Base-by-base conservation (phyloP, 2,888 invertebrate genomes). In the Byasa hedistus region DNA sequence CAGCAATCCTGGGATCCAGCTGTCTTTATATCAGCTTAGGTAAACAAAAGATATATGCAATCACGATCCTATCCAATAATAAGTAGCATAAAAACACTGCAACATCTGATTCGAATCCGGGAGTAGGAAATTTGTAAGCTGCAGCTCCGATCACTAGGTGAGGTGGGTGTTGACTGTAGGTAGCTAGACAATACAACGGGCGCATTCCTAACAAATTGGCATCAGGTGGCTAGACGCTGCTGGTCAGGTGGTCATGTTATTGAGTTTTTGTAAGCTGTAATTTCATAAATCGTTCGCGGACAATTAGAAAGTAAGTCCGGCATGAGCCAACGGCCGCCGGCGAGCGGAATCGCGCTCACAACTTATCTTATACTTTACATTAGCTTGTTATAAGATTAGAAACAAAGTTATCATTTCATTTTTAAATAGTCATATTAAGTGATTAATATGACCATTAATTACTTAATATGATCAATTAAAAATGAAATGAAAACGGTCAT, bases 231-330 rank as follows among this genome's bases (percentile, higher is more conserved):
- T 60, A 12, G 48, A 22, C n/a, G 54, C 27, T 55, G 54, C 36
- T n/a, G n/a, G 32, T 55, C 52, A 61, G 32, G 62, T 54, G 66
- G 57, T 22, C 61, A 44, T 65, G 55, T 58, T 62, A 58, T 62
- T 62, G 27, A 55, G 61, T 58, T 62, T 62, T 66, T 62, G 58
- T 62, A 24, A 21, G 21, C 17, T 58, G 62, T 52, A 62, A 58
- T 62, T 66, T 62, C 44, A 58, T 62, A 58, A 66, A 58, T 66
- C 61, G 66, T 66, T 62, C 24, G n/a, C 21, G 52, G 12, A 52
- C 39, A 55, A 66, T 66, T 66, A 66, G 66, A 66, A 66, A 66
- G 66, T 66, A 52, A 15, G 52, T 48, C 57, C 44, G 57, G 51
- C 36, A 51, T 21, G 57, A 44, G 23, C 3, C 32, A 21, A 39